A percentile compares a stretch with the other conserved stretches of the same genome.
These are phyloP conservation scores for Embiotoca jacksoni DNA, from an alignment of 2,113 vertebrate species.

Conservation along the genomic window DNA sequence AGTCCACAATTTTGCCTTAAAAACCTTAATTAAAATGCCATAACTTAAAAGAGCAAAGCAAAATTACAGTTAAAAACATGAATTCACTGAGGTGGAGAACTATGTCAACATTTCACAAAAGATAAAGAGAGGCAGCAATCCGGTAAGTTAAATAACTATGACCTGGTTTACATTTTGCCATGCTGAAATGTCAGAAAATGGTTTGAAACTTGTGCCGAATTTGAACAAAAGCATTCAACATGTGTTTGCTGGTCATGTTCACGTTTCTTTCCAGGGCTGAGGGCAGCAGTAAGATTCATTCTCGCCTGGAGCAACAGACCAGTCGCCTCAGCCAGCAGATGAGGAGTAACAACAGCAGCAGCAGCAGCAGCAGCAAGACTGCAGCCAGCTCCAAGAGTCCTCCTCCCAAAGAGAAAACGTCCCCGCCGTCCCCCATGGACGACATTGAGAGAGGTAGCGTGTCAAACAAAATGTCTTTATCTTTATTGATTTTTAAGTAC, in stretches of 20 bases:
- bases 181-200: background rate
- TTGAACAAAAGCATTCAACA: background rate
- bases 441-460: constrained; percentile 94
- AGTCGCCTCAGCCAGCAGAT: constrained; percentile 84
- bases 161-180: background rate
- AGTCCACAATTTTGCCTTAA: too few relatives aligned
- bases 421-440: constrained; percentile 91
- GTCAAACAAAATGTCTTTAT: background rate
- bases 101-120: background rate
- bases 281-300: constrained; percentile 96
- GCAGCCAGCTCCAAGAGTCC: constrained; percentile 85
- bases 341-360: constrained; percentile 85
- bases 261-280: constrained; percentile 86
- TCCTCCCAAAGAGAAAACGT: constrained; percentile 87
- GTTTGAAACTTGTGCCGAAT: background rate
- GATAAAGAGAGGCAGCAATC: too few relatives aligned
- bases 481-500: background rate
- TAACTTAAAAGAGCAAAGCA: too few relatives aligned
- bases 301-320: constrained; percentile 86
- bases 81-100: too few relatives aligned
- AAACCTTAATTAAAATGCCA: too few relatives aligned
- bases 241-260: background rate
- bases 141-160: background rate
- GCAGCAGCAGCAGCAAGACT: constrained; percentile 85
- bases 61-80: too few relatives aligned